phyloP scores from a whole-genome alignment of 1,140 invertebrate genomes.

The Drosophila teissieri region DNA sequence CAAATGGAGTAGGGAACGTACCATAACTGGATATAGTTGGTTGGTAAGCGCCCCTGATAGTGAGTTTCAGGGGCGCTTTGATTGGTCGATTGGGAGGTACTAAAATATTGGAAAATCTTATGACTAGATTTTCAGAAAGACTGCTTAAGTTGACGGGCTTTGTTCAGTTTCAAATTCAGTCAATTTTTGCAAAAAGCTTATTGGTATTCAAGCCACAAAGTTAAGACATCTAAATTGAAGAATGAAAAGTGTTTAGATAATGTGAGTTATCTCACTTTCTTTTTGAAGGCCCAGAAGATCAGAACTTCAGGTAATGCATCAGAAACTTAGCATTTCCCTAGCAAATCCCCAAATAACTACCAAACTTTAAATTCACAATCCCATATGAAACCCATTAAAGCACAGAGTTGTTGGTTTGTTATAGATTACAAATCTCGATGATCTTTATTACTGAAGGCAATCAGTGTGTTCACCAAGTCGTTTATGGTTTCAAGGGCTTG shows the following conservation, averaged over 20 bases:
- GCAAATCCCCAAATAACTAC: no score
- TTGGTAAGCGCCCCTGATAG: background rate
- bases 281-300: no score
- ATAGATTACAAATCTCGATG: conserved; percentile 40
- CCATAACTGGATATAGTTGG: conserved; percentile 21
- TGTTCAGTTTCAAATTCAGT: background rate
- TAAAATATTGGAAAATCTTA: conserved; percentile 10
- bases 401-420: background rate
- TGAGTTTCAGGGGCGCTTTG: background rate
- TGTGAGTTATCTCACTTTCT: no score
- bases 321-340: no score
- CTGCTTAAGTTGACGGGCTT: no score
- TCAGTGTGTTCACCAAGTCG: background rate
- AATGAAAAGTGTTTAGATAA: background rate
- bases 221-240: no score
- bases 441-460: conserved; percentile 61
- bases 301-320: no score
- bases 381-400: no score
- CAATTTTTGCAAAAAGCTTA: background rate
- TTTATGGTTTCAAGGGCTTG: no score
- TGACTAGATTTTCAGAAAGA: background rate
- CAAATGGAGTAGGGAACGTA: background rate
- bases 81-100: conserved; percentile 26
- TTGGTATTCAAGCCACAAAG: background rate
- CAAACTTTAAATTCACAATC: no score